phyloP scores from a whole-genome alignment of 2,888 invertebrate species.

The Thecophora atra region DNA sequence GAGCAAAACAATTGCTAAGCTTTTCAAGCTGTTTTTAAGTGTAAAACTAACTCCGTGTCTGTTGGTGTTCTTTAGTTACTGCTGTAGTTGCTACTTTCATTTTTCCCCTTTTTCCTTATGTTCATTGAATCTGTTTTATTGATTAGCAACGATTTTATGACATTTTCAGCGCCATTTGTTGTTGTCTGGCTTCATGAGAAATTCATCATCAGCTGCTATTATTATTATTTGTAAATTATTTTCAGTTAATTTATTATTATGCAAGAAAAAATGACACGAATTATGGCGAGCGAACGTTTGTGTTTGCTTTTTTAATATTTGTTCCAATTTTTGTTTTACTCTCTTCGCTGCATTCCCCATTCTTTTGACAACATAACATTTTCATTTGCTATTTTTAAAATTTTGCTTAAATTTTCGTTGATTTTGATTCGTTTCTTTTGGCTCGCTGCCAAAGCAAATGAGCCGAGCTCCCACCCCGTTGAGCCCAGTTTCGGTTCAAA shows the following conservation, averaged over 20 bases:
- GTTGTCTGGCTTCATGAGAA: constrained; percentile 3
- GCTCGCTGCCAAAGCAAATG: constrained; percentile 13
- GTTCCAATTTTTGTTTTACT: background rate
- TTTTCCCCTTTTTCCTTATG: background rate
- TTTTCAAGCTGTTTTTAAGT: background rate
- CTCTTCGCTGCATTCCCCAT: background rate
- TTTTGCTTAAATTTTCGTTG: constrained; percentile 1
- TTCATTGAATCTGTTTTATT: background rate
- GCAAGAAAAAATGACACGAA: background rate
- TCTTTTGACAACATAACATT: constrained; percentile 2
- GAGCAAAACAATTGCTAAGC: too few species aligned
- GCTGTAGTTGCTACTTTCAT: background rate
- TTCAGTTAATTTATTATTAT: constrained; percentile 8
- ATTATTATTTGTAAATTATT: too few species aligned
- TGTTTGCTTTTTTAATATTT: background rate
- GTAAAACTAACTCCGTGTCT: background rate
- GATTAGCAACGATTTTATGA: background rate
- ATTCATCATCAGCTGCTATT: background rate
- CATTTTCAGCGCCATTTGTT: background rate
- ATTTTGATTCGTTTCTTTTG: constrained; percentile 12
- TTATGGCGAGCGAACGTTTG: too few species aligned
- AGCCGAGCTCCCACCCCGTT: background rate
- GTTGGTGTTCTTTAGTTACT: constrained; percentile 5
- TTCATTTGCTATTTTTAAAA: background rate
- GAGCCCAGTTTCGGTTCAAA: background rate